Evolutionary conservation across 2,888 invertebrate species (phyloP), one percentile per base, ranked within the genome.

Genomic region (Agrotis clavis): DNA sequence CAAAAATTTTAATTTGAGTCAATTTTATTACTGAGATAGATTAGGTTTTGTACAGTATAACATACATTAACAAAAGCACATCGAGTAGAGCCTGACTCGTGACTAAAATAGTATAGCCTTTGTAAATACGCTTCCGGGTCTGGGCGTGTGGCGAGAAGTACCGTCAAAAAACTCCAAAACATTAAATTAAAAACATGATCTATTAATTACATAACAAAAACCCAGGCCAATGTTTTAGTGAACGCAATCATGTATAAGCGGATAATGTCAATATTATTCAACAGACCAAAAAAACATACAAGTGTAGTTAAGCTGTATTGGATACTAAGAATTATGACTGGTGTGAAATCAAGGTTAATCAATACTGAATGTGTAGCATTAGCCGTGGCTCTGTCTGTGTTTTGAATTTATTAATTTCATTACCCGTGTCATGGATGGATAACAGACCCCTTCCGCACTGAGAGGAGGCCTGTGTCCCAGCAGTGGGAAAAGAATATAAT

Each of bases 201-300:
- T 18, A 25, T 25, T 21, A 54, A 54, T 4, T 18, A 18, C 18
- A 16, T 25, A 54, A 30, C 11, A 30, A n/a, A n/a, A 18, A 25
- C 57, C 45, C 64, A n/a, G 18, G 16, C 45, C 13, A 73, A 53
- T 41, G 4, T 72, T 5, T 1, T 19, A 45, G 7, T 47, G 51
- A 9, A 59, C 19, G 7, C 18, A 66, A 48, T 51, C n/a, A 41
- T 19, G 41, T 60, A 19, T 41, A 13, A 59, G 19, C 51, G 53
- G 47, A 53, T 41, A 25, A 0, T 66, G 47, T 74, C 66, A 73
- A 74, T 65, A 53, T 74, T 59, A 65, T 74, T 47, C 2, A 19
- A 19, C 18, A 53, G 18, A 21, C 30, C 35, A n/a, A 50, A 59
- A 50, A 72, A 30, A 66, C 45, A 0, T 59, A 14, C n/a, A 65